phyloP scores from a whole-genome alignment of 1,140 invertebrate species.

The Drosophila sproati region DNA sequence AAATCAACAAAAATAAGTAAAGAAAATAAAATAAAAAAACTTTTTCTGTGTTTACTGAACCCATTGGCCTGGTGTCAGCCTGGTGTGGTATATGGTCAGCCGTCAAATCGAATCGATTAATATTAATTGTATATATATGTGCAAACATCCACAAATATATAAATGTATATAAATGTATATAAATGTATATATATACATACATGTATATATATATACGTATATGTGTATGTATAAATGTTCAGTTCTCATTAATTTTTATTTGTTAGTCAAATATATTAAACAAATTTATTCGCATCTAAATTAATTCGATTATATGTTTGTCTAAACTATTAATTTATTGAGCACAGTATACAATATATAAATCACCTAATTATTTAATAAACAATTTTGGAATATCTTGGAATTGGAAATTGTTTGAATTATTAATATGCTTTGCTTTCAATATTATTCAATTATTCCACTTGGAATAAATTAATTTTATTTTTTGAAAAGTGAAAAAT shows the following conservation, averaged over 20 bases:
- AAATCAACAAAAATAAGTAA: not conserved
- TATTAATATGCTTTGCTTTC: too few relatives aligned
- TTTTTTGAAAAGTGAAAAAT: too few relatives aligned
- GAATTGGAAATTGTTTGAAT: too few relatives aligned
- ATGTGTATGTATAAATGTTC: not conserved
- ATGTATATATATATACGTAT: not conserved
- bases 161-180: not conserved
- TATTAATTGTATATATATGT: constrained; percentile 1
- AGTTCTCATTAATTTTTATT: not conserved
- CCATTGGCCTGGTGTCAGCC: not conserved
- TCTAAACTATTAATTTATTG: not conserved
- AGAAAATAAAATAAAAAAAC: not conserved
- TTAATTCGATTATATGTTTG: constrained; percentile 1
- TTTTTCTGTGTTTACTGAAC: constrained; percentile 4
- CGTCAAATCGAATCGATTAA: constrained; percentile 13
- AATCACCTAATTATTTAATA: not conserved
- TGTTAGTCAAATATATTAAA: not conserved
- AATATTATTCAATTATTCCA: too few relatives aligned
- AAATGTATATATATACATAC: not conserved
- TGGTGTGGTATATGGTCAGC: constrained; percentile 2
- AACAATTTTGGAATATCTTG: not conserved
- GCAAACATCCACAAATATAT: not conserved
- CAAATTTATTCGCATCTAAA: not conserved
- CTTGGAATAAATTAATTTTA: too few relatives aligned
- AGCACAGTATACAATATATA: not conserved